These are phyloP conservation scores for Mechanitis messenoides DNA, from an alignment of 2,888 invertebrate species.

Conservation along the genomic window DNA sequence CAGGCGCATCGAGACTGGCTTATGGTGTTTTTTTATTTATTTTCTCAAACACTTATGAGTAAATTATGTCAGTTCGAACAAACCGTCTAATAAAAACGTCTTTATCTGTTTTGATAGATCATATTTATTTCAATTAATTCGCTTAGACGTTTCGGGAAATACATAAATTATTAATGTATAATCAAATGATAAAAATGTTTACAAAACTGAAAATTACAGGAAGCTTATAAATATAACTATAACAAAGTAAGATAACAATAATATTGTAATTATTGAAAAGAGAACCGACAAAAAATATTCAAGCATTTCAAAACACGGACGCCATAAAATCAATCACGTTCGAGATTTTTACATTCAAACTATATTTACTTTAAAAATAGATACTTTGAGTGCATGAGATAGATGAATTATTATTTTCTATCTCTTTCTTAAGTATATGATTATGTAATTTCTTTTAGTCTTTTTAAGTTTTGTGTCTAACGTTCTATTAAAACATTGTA, in stretches of 20 bases:
- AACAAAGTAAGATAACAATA: too few relatives aligned
- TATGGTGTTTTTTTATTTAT: constrained; percentile 46
- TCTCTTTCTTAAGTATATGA: constrained; percentile 36
- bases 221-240: too few relatives aligned
- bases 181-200: too few relatives aligned
- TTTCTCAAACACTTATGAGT: constrained; percentile 57
- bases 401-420: constrained; percentile 52
- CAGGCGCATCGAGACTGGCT: constrained; percentile 42
- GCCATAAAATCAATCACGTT: constrained; percentile 72
- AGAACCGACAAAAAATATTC: constrained; percentile 38
- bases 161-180: too few relatives aligned
- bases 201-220: too few relatives aligned
- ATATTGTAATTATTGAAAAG: too few relatives aligned
- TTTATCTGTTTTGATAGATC: constrained; percentile 24
- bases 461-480: too few relatives aligned
- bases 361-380: constrained; percentile 70
- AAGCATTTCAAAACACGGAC: constrained; percentile 60
- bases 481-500: constrained; percentile 1
- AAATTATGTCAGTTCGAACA: constrained; percentile 46
- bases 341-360: constrained; percentile 24
- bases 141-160: not conserved
- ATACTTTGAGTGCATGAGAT: constrained; percentile 70
- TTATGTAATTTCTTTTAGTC: constrained; percentile 9
- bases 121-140: constrained; percentile 24
- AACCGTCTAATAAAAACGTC: constrained; percentile 32